phyloP scores from a whole-genome alignment of 2,797 vertebrate genomes.

The Micropoecilia bifurca region DNA sequence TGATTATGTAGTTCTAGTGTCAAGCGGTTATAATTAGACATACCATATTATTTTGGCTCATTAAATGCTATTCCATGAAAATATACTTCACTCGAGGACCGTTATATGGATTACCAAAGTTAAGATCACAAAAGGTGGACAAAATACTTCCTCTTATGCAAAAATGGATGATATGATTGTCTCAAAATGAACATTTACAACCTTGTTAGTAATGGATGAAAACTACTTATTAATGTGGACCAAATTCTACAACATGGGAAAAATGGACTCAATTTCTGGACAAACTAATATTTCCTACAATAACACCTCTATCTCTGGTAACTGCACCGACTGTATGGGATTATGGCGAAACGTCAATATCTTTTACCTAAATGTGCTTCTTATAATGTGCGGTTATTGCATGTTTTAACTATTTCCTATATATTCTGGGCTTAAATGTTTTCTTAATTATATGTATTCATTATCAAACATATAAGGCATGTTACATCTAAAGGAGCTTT shows the following conservation, averaged over 20 bases:
- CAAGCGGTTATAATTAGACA: constrained; percentile 42
- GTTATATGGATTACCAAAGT: constrained; percentile 1
- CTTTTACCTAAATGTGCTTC: not conserved
- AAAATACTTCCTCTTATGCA: not conserved
- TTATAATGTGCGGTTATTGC: not conserved
- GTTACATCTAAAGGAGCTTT: not conserved
- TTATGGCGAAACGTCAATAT: not conserved
- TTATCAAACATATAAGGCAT: not conserved
- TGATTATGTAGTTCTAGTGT: constrained; percentile 47
- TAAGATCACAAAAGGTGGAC: not conserved
- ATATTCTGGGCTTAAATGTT: not conserved
- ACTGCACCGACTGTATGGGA: not conserved
- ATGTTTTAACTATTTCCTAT: not conserved
- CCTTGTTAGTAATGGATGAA: not conserved
- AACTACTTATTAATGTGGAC: not conserved
- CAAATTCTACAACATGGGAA: not conserved
- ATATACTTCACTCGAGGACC: not conserved
- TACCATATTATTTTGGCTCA: constrained; percentile 22
- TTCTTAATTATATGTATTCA: not conserved
- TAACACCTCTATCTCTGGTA: not conserved
- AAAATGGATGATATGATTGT: not conserved
- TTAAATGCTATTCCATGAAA: not conserved
- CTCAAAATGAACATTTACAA: not conserved
- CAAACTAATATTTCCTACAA: not conserved
- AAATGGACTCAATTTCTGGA: not conserved